Percentiles rank a stretch among this genome's conserved stretches.
phyloP scores from a whole-genome alignment of 2,113 vertebrate genomes.

The Fregata magnificens region DNA sequence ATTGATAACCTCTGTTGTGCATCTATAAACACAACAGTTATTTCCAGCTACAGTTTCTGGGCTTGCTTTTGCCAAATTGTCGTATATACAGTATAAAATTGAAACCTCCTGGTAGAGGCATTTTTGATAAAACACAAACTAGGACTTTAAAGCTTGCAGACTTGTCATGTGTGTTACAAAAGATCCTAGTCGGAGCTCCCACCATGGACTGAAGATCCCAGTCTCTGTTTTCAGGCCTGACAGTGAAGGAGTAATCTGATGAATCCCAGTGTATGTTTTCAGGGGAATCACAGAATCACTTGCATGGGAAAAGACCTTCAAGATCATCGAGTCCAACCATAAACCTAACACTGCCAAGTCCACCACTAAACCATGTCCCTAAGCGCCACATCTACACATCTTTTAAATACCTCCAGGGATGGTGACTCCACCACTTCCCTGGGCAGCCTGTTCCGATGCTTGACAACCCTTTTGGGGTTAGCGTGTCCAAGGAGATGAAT shows the following conservation, averaged over 20 bases:
- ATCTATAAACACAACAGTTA: background rate
- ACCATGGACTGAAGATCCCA: too few species aligned
- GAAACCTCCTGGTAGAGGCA: background rate
- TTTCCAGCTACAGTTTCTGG: background rate
- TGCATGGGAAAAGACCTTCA: background rate
- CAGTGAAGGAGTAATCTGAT: background rate
- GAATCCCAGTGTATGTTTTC: background rate
- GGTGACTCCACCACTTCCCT: background rate
- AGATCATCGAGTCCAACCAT: too few species aligned
- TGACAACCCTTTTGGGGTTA: background rate
- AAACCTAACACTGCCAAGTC: too few species aligned
- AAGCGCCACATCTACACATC: rapidly evolving
- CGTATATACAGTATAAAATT: background rate
- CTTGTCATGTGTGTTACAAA: background rate
- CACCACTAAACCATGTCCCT: background rate
- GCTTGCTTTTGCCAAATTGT: background rate
- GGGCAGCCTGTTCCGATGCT: background rate
- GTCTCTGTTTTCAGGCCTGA: background rate
- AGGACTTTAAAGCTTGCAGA: background rate
- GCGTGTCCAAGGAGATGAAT: background rate
- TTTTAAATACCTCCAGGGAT: background rate
- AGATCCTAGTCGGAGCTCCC: background rate
- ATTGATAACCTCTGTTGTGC: background rate
- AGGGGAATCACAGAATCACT: background rate
- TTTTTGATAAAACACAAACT: background rate